These are phyloP conservation scores for Pissodes strobi DNA, from an alignment of 1,140 invertebrate genomes.

Conservation along the genomic window DNA sequence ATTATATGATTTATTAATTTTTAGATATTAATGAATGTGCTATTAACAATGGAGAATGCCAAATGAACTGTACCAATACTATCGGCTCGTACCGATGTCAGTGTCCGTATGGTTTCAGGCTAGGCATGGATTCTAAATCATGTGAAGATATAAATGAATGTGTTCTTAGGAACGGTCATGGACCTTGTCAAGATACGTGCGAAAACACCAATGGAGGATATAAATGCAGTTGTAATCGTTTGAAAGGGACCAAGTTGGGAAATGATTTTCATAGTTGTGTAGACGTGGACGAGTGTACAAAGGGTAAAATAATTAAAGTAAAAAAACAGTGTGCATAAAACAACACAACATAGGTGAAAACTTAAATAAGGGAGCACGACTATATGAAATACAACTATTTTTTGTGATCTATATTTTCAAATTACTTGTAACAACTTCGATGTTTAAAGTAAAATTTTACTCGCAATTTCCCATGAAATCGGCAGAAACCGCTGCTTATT, in stretches of 20 bases:
- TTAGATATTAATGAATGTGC: conserved; percentile 75
- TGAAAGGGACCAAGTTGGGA: conserved; percentile 56
- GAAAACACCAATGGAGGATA: conserved; percentile 59
- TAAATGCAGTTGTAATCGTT: conserved; percentile 55
- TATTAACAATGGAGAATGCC: conserved; percentile 60
- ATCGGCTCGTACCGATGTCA: conserved; percentile 74
- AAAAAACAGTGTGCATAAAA: neutral
- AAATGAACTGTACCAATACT: conserved; percentile 68
- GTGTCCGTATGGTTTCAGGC: conserved; percentile 74
- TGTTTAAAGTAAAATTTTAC: too few species aligned
- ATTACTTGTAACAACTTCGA: too few species aligned
- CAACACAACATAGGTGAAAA: too few species aligned
- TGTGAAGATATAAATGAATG: conserved; percentile 83
- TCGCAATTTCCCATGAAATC: too few species aligned
- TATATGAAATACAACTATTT: too few species aligned
- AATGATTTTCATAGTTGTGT: conserved; percentile 58
- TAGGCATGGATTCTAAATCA: conserved; percentile 60
- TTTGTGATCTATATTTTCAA: too few species aligned
- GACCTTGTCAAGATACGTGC: conserved; percentile 70
- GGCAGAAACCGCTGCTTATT: too few species aligned
- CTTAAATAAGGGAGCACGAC: neutral
- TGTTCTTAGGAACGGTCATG: conserved; percentile 68
- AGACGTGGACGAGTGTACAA: conserved; percentile 45
- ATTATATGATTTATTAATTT: too few species aligned
- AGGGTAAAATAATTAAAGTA: too few species aligned